phyloP scores from a whole-genome alignment of 2,888 invertebrate genomes.

The Oasisia sp. region DNA sequence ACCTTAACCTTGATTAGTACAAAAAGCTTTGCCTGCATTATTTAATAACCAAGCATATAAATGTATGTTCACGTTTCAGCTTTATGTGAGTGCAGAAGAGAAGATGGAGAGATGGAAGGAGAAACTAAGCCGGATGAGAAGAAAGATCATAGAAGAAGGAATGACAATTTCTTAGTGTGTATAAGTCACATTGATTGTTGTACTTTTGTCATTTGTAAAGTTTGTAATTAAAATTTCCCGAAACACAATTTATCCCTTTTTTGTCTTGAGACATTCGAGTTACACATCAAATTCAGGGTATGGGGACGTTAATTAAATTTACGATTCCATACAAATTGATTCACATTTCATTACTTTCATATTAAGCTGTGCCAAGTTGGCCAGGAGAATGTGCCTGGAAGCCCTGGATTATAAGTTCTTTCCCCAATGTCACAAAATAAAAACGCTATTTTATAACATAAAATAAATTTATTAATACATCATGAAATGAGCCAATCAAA shows the following conservation, averaged over 20 bases:
- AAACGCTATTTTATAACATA: not conserved
- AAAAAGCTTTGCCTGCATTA: too few relatives aligned
- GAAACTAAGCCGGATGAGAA: conserved; percentile 49
- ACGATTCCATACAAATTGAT: too few relatives aligned
- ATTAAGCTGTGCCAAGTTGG: too few relatives aligned
- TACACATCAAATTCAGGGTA: too few relatives aligned
- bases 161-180: not conserved
- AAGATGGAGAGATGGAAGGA: conserved; percentile 56
- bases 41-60: too few relatives aligned
- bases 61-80: conserved; percentile 42
- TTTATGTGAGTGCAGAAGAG: conserved; percentile 49
- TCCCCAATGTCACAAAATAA: not conserved
- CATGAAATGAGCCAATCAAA: not conserved
- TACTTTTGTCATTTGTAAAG: not conserved
- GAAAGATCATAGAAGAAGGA: conserved; percentile 48
- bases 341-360: too few relatives aligned
- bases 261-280: too few relatives aligned
- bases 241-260: too few relatives aligned
- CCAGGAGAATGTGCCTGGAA: too few relatives aligned
- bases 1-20: too few relatives aligned
- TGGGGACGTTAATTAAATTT: too few relatives aligned
- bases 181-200: not conserved
- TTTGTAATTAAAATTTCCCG: not conserved
- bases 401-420: too few relatives aligned
- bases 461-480: conserved; percentile 17